Percentiles rank a stretch among this genome's conserved stretches.
These are phyloP conservation scores for Charina bottae DNA, from an alignment of 2,113 vertebrate species.

Conservation along the genomic window DNA sequence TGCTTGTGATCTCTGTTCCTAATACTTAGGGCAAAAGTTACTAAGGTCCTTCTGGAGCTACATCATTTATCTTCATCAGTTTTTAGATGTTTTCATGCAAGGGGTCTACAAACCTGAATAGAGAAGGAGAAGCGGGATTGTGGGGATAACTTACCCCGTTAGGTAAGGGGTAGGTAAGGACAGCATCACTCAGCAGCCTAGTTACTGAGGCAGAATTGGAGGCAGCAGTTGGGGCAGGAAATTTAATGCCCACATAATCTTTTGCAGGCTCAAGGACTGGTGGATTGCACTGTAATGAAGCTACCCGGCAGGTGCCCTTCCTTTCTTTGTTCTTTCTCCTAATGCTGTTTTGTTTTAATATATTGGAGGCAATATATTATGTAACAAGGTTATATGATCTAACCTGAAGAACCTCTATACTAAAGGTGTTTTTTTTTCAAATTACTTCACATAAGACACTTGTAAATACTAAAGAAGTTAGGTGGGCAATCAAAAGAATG, in stretches of 20 bases:
- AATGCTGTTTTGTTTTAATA: background rate
- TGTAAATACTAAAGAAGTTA: background rate
- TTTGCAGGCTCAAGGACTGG: background rate
- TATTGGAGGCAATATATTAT: background rate
- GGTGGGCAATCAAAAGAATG: background rate
- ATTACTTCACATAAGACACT: background rate
- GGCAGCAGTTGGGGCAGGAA: background rate
- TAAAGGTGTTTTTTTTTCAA: background rate
- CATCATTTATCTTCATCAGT: background rate
- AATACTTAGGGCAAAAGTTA: background rate
- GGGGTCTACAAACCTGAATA: background rate
- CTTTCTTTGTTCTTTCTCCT: background rate
- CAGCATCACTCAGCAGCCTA: background rate
- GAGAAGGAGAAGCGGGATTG: background rate
- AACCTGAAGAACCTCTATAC: background rate
- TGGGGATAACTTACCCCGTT: background rate
- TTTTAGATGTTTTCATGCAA: background rate
- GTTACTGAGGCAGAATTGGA: background rate
- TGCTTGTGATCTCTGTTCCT: background rate
- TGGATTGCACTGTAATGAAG: background rate
- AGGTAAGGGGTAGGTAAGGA: background rate
- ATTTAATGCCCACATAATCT: background rate
- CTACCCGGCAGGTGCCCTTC: background rate
- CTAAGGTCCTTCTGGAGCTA: background rate
- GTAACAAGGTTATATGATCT: background rate